Conservation (phyloP, 2,888 invertebrate species). For the Drosophila fungiperda region DNA sequence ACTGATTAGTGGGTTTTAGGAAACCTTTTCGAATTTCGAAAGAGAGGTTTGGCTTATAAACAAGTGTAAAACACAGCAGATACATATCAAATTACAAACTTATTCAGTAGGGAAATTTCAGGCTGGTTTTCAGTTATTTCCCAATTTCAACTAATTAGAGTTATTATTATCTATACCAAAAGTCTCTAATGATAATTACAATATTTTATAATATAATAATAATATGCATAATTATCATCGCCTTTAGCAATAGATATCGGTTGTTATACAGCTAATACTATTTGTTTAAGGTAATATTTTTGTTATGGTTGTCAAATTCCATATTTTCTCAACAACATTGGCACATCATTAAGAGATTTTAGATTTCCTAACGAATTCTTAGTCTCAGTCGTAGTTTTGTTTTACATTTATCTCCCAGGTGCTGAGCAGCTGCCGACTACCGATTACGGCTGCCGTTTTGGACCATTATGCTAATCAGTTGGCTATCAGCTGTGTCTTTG, state of each 20-base stretch:
- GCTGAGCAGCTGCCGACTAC: conserved; percentile 34
- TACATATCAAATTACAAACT: conserved; percentile 27
- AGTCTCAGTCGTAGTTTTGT: conserved; percentile 25
- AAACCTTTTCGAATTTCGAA: conserved; percentile 1
- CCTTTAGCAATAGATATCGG: conserved; percentile 23
- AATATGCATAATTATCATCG: conserved; percentile 12
- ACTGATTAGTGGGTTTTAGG: not conserved
- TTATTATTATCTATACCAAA: not conserved
- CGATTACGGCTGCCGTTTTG: conserved; percentile 40
- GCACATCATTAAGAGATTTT: conserved; percentile 73
- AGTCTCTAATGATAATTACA: not conserved
- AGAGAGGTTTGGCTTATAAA: not conserved
- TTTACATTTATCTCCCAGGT: conserved; percentile 30
- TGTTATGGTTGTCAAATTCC: conserved; percentile 59
- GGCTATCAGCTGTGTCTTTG: conserved; percentile 27
- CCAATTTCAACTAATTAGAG: conserved; percentile 8
- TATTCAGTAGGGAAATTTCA: conserved; percentile 11
- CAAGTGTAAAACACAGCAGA: conserved; percentile 9
- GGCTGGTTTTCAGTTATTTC: not conserved
- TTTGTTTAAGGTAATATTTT: conserved; percentile 56
- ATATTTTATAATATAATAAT: conserved; percentile 3
- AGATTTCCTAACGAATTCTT: conserved; percentile 48
- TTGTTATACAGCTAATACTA: conserved; percentile 16
- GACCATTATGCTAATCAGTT: conserved; percentile 66
- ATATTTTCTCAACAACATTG: conserved; percentile 53